Base-by-base conservation (phyloP, 2,888 invertebrate species). In the Pristionchus entomophagus region DNA sequence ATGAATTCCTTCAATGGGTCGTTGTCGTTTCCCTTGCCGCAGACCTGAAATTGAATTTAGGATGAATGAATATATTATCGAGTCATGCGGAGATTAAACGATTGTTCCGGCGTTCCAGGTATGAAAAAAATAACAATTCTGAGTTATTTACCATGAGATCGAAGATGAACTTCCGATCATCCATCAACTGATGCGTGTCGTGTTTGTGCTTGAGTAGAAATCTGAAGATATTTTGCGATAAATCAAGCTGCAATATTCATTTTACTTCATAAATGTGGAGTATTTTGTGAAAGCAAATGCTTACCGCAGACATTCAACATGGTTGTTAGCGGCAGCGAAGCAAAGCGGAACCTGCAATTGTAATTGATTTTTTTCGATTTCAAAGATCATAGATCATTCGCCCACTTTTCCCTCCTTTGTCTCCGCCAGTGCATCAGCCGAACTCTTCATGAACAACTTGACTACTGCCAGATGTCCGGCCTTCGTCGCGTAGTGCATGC, bases 1-100 rank as follows among this genome's bases (percentile, higher is more conserved):
- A 99, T 96, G 94, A 99, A 99, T 94, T 99, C 99, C 94, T 98
- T 97, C 88, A 99, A 97, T 0, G 99, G 98, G 92, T 97, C 96
- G 94, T 99, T 98, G 93, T 97, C 96, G 94, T 97, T 94, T 96
- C 94, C 93, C 88, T 94, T 94, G 14, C 94, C 94, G 89, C 94
- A 94, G 4, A 98, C 96, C 97, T 99, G 98, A 92, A 56, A 56
- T 56, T 56, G 17, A 56, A 56, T 56, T 56, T 56, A 14, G 19
- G n/a, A n/a, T n/a, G n/a, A n/a, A n/a, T n/a, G 56, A n/a, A 56
- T 56, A 45, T 10, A 14, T 14, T 45, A 10, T 45, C 45, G 14
- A 14, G 14, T 45, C 8, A 45, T 45, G 14, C 45, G 14, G 45
- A 45, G 45, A 45, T 45, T n/a, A n/a, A n/a, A n/a, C n/a, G n/a